Conservation (phyloP, 2,888 invertebrate genomes). For the Andricus curvator region DNA sequence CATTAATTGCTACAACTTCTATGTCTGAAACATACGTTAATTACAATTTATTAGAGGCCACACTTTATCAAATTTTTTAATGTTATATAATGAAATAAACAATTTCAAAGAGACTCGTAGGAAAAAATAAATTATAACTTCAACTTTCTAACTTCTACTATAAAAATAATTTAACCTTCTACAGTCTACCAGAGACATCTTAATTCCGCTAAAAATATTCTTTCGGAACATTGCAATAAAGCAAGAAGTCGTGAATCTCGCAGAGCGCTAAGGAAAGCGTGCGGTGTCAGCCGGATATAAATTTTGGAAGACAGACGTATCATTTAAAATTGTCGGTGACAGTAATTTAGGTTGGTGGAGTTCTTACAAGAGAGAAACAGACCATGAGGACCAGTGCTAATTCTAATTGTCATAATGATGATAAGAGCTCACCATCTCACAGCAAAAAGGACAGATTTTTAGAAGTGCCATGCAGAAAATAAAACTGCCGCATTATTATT, state of each 20-base stretch:
- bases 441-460: slow-evolving; percentile 37
- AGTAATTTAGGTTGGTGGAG: slow-evolving; percentile 39
- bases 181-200: not conserved
- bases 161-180: not conserved
- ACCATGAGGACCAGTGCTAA: slow-evolving; percentile 43
- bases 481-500: slow-evolving; percentile 50
- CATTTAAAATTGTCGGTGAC: slow-evolving; percentile 26
- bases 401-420: slow-evolving; percentile 56
- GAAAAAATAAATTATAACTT: not conserved
- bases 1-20: slow-evolving; percentile 3
- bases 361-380: not conserved
- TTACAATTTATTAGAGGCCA: not conserved
- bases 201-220: slow-evolving; percentile 25
- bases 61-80: not conserved
- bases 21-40: not conserved
- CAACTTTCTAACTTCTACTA: not conserved
- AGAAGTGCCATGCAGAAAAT: slow-evolving; percentile 44
- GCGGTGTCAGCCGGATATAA: slow-evolving; percentile 45
- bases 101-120: not conserved
- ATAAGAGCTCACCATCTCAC: slow-evolving; percentile 45
- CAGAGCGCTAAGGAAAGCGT: slow-evolving; percentile 17
- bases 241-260: slow-evolving; percentile 14
- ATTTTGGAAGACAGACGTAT: slow-evolving; percentile 48
- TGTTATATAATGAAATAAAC: not conserved
- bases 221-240: slow-evolving; percentile 7